Percentiles rank a stretch among this genome's conserved stretches.
These are phyloP conservation scores for Luperina nickerlii DNA, from an alignment of 2,888 invertebrate genomes.

Conservation along the genomic window DNA sequence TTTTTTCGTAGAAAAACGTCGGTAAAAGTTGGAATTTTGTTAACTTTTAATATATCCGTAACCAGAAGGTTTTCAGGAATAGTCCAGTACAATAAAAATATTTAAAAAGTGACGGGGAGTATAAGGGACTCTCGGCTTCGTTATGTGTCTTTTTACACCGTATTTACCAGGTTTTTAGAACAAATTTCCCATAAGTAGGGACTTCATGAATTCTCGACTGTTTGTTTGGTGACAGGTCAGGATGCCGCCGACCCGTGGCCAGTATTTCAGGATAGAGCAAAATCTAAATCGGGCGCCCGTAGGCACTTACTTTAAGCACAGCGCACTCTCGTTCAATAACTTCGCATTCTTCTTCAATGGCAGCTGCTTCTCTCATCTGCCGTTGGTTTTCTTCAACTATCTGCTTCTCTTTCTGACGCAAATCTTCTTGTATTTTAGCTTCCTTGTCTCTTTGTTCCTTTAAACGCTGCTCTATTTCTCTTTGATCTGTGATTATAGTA, in stretches of 20 bases:
- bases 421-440: constrained; percentile 71
- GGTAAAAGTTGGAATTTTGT: no score
- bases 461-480: constrained; percentile 67
- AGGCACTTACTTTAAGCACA: constrained; percentile 77
- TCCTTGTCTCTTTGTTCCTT: constrained; percentile 76
- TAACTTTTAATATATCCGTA: no score
- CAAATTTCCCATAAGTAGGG: not conserved
- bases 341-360: constrained; percentile 76
- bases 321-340: constrained; percentile 80
- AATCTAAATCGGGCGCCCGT: not conserved
- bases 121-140: no score
- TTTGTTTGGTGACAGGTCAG: not conserved
- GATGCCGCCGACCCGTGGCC: not conserved
- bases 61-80: no score
- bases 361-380: constrained; percentile 70
- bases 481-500: constrained; percentile 63
- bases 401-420: constrained; percentile 72
- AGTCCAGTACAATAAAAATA: no score
- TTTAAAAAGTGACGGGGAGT: no score
- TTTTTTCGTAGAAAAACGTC: no score
- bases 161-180: no score
- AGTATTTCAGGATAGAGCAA: not conserved
- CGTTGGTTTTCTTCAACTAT: constrained; percentile 71
- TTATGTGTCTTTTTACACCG: no score
- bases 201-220: not conserved